Evolutionary conservation across 2,888 invertebrate species (phyloP).

Genomic region (Blastobasis lacticolella): DNA sequence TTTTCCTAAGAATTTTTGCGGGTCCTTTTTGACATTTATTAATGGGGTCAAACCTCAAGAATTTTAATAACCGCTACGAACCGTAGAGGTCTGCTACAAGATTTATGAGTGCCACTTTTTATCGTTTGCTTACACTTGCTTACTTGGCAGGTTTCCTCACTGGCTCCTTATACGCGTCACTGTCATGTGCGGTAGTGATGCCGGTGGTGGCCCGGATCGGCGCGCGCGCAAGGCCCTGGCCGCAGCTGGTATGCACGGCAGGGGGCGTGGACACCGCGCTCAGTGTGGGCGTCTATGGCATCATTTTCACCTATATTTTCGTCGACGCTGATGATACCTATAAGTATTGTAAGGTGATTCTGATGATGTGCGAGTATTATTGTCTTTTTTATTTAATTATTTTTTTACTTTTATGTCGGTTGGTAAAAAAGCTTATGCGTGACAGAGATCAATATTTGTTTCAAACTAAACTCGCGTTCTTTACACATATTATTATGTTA

Average conservation of each 20-base stretch:
- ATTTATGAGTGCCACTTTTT: not conserved
- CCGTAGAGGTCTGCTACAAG: not conserved
- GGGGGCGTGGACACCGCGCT: slow-evolving; percentile 57
- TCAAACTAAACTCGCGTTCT: too few species aligned
- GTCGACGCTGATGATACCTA: slow-evolving; percentile 37
- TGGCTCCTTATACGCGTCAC: slow-evolving; percentile 56
- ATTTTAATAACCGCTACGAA: not conserved
- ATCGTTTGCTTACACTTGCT: not conserved
- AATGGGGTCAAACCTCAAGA: not conserved
- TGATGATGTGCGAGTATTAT: too few species aligned
- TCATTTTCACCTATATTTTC: slow-evolving; percentile 48
- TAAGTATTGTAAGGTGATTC: slow-evolving; percentile 45
- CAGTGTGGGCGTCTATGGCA: slow-evolving; percentile 58
- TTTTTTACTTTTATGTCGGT: too few species aligned
- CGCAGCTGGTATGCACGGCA: slow-evolving; percentile 52
- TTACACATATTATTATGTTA: too few species aligned
- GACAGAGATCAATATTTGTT: too few species aligned
- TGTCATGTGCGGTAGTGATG: slow-evolving; percentile 55
- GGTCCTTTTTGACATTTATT: not conserved
- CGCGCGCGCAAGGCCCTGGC: slow-evolving; percentile 34
- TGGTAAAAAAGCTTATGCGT: too few species aligned
- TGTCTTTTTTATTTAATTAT: too few species aligned
- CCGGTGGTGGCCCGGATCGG: slow-evolving; percentile 41
- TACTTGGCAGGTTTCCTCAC: slow-evolving; percentile 41
- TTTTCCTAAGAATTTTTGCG: too few species aligned